Base-by-base conservation (phyloP, 2,888 invertebrate species). In the Entomobrya multifasciata region DNA sequence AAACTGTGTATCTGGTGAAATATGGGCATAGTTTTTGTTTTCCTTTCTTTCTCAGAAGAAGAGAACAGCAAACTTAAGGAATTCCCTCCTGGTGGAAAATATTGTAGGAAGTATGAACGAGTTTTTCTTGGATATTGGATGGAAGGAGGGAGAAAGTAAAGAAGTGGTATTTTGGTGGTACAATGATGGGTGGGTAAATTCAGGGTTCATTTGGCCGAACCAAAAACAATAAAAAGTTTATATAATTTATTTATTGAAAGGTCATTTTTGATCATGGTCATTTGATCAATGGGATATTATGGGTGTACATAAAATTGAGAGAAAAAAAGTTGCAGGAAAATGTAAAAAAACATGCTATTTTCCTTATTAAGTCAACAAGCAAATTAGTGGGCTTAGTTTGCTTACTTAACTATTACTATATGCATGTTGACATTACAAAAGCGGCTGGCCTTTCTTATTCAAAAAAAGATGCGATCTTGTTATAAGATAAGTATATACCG, bases 211-310 rank as follows among this genome's bases (percentile, higher is more conserved):
- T 5, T 11, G 60, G 25, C 2, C 5, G 44, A 44, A 67, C 41
- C 67, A 67, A 67, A 44, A 67, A 44, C 44, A 22, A 67, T 3
- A 1, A 44, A 67, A 67, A n/a, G 1, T 44, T 67, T 67, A 67
- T 17, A 44, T 67, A 67, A 67, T 67, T 67, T 67, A 67, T 67
- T 67, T 67, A 67, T 67, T 67, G 67, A 22, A 67, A 67, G 67
- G 67, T 67, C 67, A 67, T 20, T 22, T 13, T n/a, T n/a, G n/a
- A n/a, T n/a, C n/a, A n/a, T n/a, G 15, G 11, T 67, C 67, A 67
- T 67, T 67, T 44, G 62, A 5, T 27, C 30, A 30, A 30, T 62
- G 30, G 30, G 62, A n/a, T n/a, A n/a, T n/a, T n/a, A n/a, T n/a
- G n/a, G n/a, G n/a, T n/a, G n/a, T n/a, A n/a, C n/a, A n/a, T n/a